Conservation (phyloP, 2,113 vertebrate genomes). For the Zosterops lateralis region DNA sequence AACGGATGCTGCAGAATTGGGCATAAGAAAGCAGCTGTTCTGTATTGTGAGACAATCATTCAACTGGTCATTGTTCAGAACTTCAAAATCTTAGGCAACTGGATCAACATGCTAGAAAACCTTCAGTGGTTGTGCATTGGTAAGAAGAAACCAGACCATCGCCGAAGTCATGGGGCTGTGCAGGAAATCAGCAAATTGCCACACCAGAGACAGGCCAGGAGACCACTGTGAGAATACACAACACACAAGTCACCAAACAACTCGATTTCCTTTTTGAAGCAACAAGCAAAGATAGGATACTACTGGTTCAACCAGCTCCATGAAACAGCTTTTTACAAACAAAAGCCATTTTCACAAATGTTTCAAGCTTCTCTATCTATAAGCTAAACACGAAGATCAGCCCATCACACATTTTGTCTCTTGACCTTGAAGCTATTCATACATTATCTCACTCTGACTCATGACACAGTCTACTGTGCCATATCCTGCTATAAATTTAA, state of each 20-base stretch:
- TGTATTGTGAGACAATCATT: rapidly evolving
- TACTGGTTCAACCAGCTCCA: neutral
- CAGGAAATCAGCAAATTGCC: neutral
- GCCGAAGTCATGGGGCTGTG: neutral
- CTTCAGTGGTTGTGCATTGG: neutral
- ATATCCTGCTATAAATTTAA: slow-evolving; percentile 28
- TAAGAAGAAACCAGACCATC: neutral
- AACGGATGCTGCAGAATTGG: neutral
- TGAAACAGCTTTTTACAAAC: neutral
- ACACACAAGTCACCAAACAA: neutral
- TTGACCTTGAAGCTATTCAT: slow-evolving; percentile 22
- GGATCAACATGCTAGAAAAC: neutral
- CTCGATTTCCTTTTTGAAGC: neutral
- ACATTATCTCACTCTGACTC: slow-evolving; percentile 11
- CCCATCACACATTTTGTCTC: neutral
- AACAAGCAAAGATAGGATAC: neutral
- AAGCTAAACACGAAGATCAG: neutral
- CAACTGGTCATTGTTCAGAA: neutral
- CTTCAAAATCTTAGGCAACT: neutral
- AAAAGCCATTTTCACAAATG: neutral
- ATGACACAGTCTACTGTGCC: neutral
- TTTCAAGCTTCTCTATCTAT: neutral
- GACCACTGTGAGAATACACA: neutral
- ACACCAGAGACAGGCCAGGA: neutral
- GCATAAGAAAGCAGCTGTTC: neutral